Conservation (phyloP, 2,113 vertebrate species). For the Phyllopteryx taeniolatus region DNA sequence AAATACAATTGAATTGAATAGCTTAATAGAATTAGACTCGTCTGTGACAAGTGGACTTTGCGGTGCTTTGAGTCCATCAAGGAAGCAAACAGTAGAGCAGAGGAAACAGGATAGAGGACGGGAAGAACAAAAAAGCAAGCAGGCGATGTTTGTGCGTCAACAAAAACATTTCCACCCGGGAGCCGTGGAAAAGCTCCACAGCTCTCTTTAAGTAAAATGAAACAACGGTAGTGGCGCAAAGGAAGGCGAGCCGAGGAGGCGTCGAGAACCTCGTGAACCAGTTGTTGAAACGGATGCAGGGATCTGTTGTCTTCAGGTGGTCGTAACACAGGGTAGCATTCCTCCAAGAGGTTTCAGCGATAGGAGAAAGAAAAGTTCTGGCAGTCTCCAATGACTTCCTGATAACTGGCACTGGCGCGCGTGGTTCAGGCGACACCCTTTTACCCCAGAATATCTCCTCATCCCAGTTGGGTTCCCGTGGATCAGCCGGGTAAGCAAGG, state of each 20-base stretch:
- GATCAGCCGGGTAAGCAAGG: background rate
- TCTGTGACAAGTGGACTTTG: background rate
- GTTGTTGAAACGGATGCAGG: background rate
- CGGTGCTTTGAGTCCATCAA: background rate
- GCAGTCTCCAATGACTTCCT: too few species aligned
- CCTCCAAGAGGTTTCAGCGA: too few species aligned
- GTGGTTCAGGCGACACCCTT: too few species aligned
- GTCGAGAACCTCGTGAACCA: background rate
- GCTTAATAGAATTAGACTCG: background rate
- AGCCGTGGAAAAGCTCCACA: background rate
- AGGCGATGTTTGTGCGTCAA: background rate
- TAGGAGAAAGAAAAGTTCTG: background rate
- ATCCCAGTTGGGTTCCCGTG: background rate
- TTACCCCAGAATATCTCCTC: slow-evolving; percentile 5
- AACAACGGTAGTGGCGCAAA: background rate
- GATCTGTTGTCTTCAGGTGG: background rate
- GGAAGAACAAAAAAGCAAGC: background rate
- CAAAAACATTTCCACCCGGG: background rate
- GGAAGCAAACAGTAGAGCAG: background rate
- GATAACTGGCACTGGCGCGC: background rate
- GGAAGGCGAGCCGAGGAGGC: background rate
- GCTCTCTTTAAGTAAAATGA: too few species aligned
- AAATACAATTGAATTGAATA: too few species aligned
- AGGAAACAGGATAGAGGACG: background rate
- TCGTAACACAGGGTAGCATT: too few species aligned